Conservation (phyloP, 1,140 invertebrate genomes). For the Aethina tumida region DNA sequence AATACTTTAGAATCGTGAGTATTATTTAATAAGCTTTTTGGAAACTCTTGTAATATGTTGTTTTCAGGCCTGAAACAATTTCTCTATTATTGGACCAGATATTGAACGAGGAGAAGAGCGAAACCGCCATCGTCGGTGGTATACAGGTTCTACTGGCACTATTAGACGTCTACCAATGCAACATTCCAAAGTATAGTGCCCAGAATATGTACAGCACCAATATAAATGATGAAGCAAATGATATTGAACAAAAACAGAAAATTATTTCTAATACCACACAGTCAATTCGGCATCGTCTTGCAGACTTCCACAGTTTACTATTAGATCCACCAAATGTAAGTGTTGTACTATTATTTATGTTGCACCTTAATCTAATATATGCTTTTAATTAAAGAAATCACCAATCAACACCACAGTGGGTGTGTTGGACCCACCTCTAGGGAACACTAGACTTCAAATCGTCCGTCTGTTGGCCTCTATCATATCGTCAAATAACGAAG, state of each 20-base stretch:
- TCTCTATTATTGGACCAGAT: conserved; percentile 60
- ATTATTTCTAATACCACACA: conserved; percentile 47
- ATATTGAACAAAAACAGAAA: conserved; percentile 41
- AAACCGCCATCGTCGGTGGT: conserved; percentile 69
- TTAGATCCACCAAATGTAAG: conserved; percentile 62
- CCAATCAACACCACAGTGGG: conserved; percentile 55
- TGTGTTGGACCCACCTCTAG: conserved; percentile 59
- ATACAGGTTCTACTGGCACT: conserved; percentile 67
- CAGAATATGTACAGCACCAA: conserved; percentile 23
- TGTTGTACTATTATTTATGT: conserved; percentile 2
- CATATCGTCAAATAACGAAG: conserved; percentile 52
- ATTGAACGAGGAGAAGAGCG: conserved; percentile 47
- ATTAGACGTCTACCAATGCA: conserved; percentile 43
- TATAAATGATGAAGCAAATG: conserved; percentile 32
- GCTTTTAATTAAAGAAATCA: conserved; percentile 39
- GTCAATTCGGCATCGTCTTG: conserved; percentile 55
- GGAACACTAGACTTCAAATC: conserved; percentile 64
- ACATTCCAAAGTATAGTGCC: conserved; percentile 25
- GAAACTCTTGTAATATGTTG: neutral
- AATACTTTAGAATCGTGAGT: conserved; percentile 64
- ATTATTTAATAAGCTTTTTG: conserved; percentile 24
- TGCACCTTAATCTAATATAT: conserved; percentile 1
- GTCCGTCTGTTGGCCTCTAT: conserved; percentile 61
- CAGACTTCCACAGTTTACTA: conserved; percentile 61
- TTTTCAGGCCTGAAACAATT: conserved; percentile 53